Conservation (phyloP, 2,113 vertebrate species). For the Ciconia boyciana region DNA sequence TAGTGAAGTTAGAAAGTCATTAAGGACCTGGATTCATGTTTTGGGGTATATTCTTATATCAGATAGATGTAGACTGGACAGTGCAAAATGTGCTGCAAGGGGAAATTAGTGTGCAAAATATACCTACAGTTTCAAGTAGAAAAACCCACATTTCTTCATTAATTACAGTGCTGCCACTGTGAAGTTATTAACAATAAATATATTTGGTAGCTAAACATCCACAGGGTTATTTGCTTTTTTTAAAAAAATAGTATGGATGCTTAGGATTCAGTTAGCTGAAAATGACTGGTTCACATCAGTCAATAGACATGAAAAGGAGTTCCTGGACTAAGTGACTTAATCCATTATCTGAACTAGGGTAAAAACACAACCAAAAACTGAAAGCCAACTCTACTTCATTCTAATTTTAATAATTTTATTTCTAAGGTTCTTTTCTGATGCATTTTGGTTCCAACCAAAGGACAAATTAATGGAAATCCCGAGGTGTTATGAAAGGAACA, state of each 20-base stretch:
- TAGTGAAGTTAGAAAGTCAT: neutral
- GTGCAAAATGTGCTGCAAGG: neutral
- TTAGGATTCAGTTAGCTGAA: constrained; percentile 20
- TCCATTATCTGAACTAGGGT: neutral
- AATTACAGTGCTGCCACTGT: neutral
- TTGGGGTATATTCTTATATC: neutral
- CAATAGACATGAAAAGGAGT: neutral
- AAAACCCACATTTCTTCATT: neutral
- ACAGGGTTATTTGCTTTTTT: constrained; percentile 5
- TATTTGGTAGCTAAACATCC: neutral
- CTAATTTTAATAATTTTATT: neutral
- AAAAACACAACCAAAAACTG: neutral
- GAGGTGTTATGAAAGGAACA: neutral
- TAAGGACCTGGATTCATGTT: neutral
- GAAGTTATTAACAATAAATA: constrained; percentile 15
- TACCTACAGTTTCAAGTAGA: neutral
- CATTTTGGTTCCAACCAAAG: neutral
- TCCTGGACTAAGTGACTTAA: neutral
- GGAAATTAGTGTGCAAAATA: neutral
- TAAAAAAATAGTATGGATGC: neutral
- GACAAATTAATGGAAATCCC: neutral
- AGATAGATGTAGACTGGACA: neutral
- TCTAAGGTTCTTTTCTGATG: neutral
- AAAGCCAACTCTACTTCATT: neutral
- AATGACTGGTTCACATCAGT: neutral